Evolutionary conservation across 2,888 invertebrate genomes (phyloP), one percentile per base, ranked within the genome.

Genomic region (Orthonevra nobilis): DNA sequence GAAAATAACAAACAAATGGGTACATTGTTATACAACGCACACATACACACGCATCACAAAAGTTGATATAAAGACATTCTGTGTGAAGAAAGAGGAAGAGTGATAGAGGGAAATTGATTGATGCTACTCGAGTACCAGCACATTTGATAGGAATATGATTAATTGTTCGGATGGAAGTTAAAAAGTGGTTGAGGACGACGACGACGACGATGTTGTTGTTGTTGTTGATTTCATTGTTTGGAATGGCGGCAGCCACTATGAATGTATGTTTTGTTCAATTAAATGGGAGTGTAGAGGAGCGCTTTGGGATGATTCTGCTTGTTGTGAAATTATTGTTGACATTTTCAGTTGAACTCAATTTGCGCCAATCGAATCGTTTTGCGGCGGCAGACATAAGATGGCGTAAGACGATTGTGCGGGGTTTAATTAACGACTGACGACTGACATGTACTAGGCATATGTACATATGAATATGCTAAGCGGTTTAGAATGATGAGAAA

Each of bases 61-160:
- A 34, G 4, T n/a, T n/a, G n/a, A 58, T 28, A 74, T 14, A 48
- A 20, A 66, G 28, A 19, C 44, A 38, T 1, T 23, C 20, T 15
- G 44, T 9, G 17, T 5, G 19, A 14, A 9, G 52, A 48, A 19
- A 70, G 54, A 48, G 54, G 63, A 70, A 64, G 73, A 72, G 66
- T 79, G 79, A 79, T 79, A 68, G 79, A 73, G 54, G 63, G 75
- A 64, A 79, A 72, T 73, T 79, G 79, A 79, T 79, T 73, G 79
- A 73, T 73, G 73, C 61, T 17, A 36, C 9, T 46, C 17, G 61
- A 36, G 38, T 28, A 36, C 5, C 46, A 44, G 23, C 46, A 38
- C 70, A 52, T 58, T 70, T 64, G 63, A 58, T 54, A 30, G 64
- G 30, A 79, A 73, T 66, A 73, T 79, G 73, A 79, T 79, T 73